A percentile compares a stretch with the other conserved stretches of the same genome.
Conservation (phyloP, 2,113 vertebrate species). For the Aegotheles bennettii region DNA sequence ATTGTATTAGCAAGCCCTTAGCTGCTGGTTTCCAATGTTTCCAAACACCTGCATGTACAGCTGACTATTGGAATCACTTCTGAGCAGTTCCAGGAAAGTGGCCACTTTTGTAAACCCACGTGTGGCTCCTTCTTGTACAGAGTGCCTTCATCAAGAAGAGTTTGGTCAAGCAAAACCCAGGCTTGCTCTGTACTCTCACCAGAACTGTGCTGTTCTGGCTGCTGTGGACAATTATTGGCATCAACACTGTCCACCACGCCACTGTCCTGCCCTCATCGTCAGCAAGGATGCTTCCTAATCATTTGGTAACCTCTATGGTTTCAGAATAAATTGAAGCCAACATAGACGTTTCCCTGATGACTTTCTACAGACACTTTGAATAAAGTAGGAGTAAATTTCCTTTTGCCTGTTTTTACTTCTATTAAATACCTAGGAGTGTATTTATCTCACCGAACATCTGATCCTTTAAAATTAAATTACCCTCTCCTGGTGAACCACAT, state of each 20-base stretch:
- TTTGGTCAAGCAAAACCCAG: neutral
- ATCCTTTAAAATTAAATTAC: conserved; percentile 43
- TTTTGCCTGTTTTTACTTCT: neutral
- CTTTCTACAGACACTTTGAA: neutral
- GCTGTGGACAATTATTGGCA: neutral
- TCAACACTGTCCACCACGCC: fast-evolving
- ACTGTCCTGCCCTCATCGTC: neutral
- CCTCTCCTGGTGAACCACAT: neutral
- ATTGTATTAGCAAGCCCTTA: neutral
- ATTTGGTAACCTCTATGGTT: neutral
- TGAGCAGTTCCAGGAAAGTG: neutral
- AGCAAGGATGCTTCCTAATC: neutral
- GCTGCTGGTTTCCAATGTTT: neutral
- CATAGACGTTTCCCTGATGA: neutral
- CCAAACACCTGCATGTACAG: neutral
- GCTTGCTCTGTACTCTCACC: neutral
- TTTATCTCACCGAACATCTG: neutral
- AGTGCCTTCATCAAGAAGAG: neutral
- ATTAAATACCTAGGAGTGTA: neutral
- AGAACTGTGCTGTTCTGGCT: neutral
- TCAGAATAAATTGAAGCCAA: neutral
- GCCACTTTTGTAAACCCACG: neutral
- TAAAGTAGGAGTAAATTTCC: neutral
- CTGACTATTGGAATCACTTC: neutral
- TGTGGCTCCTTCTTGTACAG: neutral